These are phyloP conservation scores for Epizoanthus illoricatus DNA, from an alignment of 92 coral and sea anemone genomes.

Conservation along the genomic window DNA sequence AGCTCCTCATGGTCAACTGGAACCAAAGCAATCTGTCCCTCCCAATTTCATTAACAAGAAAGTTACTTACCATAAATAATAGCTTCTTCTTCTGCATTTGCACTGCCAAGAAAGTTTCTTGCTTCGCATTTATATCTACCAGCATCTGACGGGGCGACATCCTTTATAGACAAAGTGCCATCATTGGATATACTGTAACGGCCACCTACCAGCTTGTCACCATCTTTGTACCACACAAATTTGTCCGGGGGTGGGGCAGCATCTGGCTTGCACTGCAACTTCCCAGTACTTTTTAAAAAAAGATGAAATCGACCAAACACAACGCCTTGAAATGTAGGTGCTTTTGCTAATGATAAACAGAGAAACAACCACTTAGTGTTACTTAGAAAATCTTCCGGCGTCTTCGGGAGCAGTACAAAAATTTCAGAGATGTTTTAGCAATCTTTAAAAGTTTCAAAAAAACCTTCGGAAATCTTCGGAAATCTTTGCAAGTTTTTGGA, in stretches of 20 bases:
- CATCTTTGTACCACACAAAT: conserved; percentile 28
- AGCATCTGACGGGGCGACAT: conserved; percentile 41
- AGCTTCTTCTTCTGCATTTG: neutral
- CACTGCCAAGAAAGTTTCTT: neutral
- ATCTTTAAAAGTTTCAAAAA: no score
- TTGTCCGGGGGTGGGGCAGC: conserved; percentile 77
- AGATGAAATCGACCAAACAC: conserved; percentile 73
- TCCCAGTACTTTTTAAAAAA: conserved; percentile 58
- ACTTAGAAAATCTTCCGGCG: no score
- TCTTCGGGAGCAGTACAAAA: no score
- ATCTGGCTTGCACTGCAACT: conserved; percentile 64
- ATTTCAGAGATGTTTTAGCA: no score
- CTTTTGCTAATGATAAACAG: conserved; percentile 46
- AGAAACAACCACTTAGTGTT: no score
- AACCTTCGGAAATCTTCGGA: no score
- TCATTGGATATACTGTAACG: conserved; percentile 43
- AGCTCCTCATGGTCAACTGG: no score
- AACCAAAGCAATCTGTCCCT: no score
- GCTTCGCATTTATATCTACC: conserved; percentile 73
- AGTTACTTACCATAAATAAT: neutral
- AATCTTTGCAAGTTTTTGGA: no score
- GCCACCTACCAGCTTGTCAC: neutral
- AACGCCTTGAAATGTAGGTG: conserved; percentile 56
- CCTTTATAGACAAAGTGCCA: conserved; percentile 36
- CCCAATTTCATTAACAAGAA: neutral